Conservation (phyloP, 2,113 vertebrate genomes). For the Rissa tridactyla region DNA sequence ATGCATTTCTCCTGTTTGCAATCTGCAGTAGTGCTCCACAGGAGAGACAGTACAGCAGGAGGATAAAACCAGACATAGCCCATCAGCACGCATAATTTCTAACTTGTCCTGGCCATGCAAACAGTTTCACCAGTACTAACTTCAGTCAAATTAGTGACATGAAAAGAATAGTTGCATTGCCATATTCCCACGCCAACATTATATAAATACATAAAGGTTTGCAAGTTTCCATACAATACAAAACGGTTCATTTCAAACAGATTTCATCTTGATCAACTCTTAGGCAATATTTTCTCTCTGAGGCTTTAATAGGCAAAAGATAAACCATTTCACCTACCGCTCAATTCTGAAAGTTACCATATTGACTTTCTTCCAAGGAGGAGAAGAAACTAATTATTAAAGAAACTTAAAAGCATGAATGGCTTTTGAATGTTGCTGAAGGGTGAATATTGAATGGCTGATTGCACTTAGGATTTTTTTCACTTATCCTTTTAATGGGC, state of each 20-base stretch:
- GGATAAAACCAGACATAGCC: neutral
- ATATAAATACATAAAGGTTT: neutral
- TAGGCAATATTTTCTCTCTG: neutral
- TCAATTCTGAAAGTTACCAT: neutral
- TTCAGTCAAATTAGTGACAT: neutral
- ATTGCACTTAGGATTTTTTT: slow-evolving; percentile 1
- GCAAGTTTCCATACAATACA: neutral
- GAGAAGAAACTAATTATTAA: neutral
- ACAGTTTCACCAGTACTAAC: neutral
- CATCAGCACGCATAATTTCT: neutral
- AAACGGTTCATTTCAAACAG: neutral
- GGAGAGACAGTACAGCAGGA: neutral
- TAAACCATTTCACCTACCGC: neutral
- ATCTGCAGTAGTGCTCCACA: neutral
- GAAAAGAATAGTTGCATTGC: neutral
- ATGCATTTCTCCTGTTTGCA: neutral
- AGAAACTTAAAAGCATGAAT: neutral
- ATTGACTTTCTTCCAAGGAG: slow-evolving; percentile 4
- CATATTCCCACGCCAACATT: neutral
- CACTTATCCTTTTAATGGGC: slow-evolving; percentile 12
- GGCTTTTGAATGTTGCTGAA: neutral
- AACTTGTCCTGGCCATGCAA: neutral
- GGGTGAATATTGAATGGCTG: neutral
- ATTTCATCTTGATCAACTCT: neutral
- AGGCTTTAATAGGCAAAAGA: neutral